Evolutionary conservation across 2,113 vertebrate species (phyloP), one percentile per base, ranked within the genome.

Genomic region (Tretioscincus oriximinensis): DNA sequence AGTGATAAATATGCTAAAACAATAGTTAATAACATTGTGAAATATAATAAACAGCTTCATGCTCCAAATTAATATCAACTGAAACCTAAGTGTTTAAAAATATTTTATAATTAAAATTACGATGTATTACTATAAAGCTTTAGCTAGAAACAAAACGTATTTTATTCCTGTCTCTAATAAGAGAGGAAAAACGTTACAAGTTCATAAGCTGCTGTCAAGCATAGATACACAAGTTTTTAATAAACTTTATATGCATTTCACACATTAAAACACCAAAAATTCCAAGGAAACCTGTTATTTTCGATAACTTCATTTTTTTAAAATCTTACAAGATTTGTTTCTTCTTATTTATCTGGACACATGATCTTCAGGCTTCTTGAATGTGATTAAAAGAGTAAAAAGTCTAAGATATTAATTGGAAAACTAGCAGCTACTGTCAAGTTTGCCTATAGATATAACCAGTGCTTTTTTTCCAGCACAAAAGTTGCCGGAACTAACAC

Each of bases 371-470:
- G 54, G 60, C 28, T 81, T 71, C 5, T 47, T 81, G 47, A 28
- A 47, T 29, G 61, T 28, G 35, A 70, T 41, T 76, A 47, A 67
- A 66, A 64, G 29, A 16, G 31, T 78, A 41, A 67, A 66, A 54
- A 26, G 54, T 78, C 35, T 70, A 68, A n/a, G 0, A 41, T 28
- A 58, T 45, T 41, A 61, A 35, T 76, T 4, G 1, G 74, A 1
- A 75, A 54, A 47, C 8, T 18, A 0, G 1, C 7, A 35, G 1
- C 31, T 0, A 7, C 2, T 5, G 7, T 49, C 1, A 47, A 7
- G 65, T 28, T 75, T 51, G 21, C 63, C 58, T 85, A 31, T 88
- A 71, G 74, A 81, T 58, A 54, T 54, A 54, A n/a, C n/a, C n/a
- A n/a, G n/a, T n/a, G n/a, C n/a, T n/a, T n/a, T n/a, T n/a, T n/a